Conservation (phyloP, 1,140 invertebrate species). For the Hyles vespertilio region DNA sequence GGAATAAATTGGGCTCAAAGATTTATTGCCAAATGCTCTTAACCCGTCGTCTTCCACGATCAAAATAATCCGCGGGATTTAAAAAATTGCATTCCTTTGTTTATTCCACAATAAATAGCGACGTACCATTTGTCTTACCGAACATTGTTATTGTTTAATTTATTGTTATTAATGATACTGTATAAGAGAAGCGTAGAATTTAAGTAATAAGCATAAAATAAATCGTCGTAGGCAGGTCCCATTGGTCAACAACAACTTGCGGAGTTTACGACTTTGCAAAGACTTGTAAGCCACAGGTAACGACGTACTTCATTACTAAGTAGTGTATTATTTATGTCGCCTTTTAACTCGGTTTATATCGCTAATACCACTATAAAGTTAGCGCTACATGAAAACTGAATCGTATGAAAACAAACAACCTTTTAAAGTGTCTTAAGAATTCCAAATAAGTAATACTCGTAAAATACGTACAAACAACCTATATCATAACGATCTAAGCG, state of each 20-base stretch:
- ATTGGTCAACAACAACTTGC: constrained; percentile 25
- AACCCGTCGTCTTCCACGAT: constrained; percentile 31
- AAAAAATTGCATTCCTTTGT: neutral
- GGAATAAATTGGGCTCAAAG: constrained; percentile 46
- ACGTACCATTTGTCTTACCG: no score
- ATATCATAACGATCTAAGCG: neutral
- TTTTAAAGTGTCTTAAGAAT: constrained; percentile 3
- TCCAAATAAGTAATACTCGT: neutral
- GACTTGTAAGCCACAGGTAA: constrained; percentile 38
- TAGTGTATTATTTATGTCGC: constrained; percentile 43
- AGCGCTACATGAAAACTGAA: constrained; percentile 12
- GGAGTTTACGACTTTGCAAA: constrained; percentile 35
- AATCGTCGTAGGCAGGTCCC: constrained; percentile 13
- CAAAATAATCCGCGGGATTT: constrained; percentile 15
- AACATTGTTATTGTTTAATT: no score
- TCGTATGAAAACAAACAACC: constrained; percentile 16
- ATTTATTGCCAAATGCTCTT: constrained; percentile 57
- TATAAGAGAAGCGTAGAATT: constrained; percentile 9
- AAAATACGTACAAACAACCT: neutral
- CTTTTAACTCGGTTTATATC: constrained; percentile 26
- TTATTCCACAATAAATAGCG: no score
- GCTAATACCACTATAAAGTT: constrained; percentile 25
- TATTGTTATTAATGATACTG: neutral
- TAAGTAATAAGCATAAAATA: constrained; percentile 14
- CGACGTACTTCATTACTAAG: constrained; percentile 47